phyloP scores from a whole-genome alignment of 92 coral and sea anemone species.

The Blastomussa wellsi region DNA sequence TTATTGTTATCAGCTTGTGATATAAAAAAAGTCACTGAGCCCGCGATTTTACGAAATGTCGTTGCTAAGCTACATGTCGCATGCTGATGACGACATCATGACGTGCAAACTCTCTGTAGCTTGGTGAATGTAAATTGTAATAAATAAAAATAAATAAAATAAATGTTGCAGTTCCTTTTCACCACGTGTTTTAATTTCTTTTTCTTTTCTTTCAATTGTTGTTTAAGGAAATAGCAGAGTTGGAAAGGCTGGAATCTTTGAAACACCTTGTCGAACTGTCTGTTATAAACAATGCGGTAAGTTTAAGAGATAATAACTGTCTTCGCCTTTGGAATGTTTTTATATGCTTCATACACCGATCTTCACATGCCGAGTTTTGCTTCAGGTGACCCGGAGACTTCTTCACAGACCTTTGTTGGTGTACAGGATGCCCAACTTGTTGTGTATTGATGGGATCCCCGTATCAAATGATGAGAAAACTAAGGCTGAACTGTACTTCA shows the following conservation, averaged over 20 bases:
- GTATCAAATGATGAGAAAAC: constrained; percentile 92
- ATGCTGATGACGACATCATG: not conserved
- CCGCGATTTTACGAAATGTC: not conserved
- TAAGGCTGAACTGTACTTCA: constrained; percentile 88
- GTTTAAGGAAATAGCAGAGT: constrained; percentile 79
- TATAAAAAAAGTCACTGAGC: no score
- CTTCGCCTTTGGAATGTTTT: not conserved
- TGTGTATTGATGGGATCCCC: constrained; percentile 98
- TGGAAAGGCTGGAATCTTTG: constrained; percentile 86
- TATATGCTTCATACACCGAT: not conserved
- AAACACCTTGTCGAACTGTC: constrained; percentile 87
- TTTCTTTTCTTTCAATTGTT: not conserved
- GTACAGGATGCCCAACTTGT: constrained; percentile 82
- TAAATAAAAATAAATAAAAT: no score
- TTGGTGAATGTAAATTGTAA: no score
- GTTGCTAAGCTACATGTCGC: not conserved
- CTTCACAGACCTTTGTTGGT: constrained; percentile 93
- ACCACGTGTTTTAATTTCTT: no score
- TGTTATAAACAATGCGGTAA: constrained; percentile 90
- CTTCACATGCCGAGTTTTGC: not conserved
- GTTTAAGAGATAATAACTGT: constrained; percentile 16
- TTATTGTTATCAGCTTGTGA: no score
- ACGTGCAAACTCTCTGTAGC: not conserved
- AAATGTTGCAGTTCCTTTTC: not conserved
- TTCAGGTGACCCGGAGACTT: constrained; percentile 91